These are phyloP conservation scores for Sitobion miscanthi DNA, from an alignment of 1,140 invertebrate genomes.

Conservation along the genomic window DNA sequence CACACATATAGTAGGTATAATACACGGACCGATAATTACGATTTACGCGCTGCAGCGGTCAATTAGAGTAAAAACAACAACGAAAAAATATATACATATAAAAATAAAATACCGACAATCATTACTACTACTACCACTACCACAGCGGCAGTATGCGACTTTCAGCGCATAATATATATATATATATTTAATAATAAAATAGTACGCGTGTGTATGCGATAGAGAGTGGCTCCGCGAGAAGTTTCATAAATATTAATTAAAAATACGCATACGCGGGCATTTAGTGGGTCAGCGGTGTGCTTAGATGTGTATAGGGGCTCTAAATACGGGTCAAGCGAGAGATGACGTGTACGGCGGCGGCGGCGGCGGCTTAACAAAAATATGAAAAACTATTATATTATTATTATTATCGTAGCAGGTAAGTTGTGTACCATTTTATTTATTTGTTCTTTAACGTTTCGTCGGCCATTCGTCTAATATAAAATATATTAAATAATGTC, in stretches of 20 bases:
- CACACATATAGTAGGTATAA: too few relatives aligned
- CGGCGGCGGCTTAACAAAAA: background rate
- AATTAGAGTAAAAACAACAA: conserved; percentile 41
- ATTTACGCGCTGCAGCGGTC: background rate
- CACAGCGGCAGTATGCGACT: background rate
- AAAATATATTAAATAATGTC: background rate
- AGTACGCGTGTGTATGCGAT: background rate
- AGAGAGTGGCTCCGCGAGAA: conserved; percentile 34
- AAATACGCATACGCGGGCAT: background rate
- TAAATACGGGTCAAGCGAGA: conserved; percentile 39
- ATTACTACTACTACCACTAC: too few relatives aligned
- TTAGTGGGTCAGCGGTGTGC: conserved; percentile 51
- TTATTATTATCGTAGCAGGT: background rate
- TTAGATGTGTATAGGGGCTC: conserved; percentile 48
- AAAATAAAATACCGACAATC: background rate
- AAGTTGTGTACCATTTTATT: background rate
- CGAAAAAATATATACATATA: background rate
- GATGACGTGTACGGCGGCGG: background rate
- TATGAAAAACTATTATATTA: background rate
- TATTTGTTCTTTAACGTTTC: background rate
- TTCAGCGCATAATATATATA: background rate
- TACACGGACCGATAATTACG: background rate
- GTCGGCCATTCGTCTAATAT: background rate
- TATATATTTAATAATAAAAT: too few relatives aligned
- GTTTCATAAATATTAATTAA: conserved; percentile 56